Base-by-base conservation (phyloP, 2,113 vertebrate genomes). In the Eurypyga helias region DNA sequence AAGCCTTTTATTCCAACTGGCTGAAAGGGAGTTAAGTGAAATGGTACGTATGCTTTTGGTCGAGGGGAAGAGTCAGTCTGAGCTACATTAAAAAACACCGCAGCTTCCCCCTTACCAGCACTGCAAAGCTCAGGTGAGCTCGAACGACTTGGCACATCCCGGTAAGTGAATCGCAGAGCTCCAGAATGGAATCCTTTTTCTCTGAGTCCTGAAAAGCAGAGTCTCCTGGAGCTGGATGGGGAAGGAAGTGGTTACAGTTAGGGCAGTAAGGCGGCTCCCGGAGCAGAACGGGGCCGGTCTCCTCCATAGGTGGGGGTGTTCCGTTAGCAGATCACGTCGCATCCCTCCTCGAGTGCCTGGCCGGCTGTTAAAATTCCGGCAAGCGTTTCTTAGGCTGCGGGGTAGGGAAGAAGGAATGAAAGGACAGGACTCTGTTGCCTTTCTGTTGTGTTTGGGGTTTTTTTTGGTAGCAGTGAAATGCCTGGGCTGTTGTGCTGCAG, bases 21-120 rank as follows among this genome's bases (percentile, higher is more conserved):
- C 60, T 96, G 83, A 48, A 95, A 70, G 77, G 86, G 89, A 90
- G 81, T 67, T 7, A 79, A 80, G 51, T 48, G 72, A 79, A 94
- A 94, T 77, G 89, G 87, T 83, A 72, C 60, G 49, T 7, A 51
- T 33, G 64, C 43, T 76, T 80, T 86, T 57, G 64, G 65, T 45
- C 57, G 81, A 96, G 89, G 81, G 79, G 73, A 83, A 66, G 52
- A 77, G 73, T 43, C 77, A 49, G 76, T 17, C 83, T 72, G 20
- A 78, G 65, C 33, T 66, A 16, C 72, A 34, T 45, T 25, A 71
- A 61, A 83, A 86, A 38, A 21, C 7, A 7, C 79, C 48, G 67
- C 25, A 66, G 64, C 61, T 89, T 75, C 66, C 76, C 78, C 91
- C 29, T 92, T 67, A 41, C 61, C 57, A 76, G 86, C 70, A 29